These are phyloP conservation scores for Bettongia penicillata DNA, from an alignment of 2,113 vertebrate genomes.

Conservation along the genomic window DNA sequence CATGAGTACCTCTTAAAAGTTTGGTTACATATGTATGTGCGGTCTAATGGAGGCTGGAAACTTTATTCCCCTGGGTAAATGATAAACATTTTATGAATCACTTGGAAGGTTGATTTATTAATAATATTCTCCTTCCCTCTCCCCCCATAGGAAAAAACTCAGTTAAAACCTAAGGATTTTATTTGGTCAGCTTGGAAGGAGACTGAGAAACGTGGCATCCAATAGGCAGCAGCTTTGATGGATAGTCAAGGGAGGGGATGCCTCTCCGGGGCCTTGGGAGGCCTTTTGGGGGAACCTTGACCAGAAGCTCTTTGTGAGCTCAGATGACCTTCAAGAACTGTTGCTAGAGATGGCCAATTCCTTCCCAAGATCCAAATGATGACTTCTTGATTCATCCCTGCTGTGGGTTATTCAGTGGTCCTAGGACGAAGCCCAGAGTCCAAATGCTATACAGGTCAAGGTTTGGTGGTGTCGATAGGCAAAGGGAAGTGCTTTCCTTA, in stretches of 20 bases:
- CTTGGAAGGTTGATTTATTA: conserved; percentile 38
- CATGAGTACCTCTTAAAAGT: conserved; percentile 33
- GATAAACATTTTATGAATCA: conserved; percentile 24
- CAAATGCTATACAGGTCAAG: no score
- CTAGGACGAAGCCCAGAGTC: not conserved
- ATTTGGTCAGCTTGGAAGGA: not conserved
- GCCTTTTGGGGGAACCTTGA: not conserved
- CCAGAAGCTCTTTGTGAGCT: not conserved
- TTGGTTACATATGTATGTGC: not conserved
- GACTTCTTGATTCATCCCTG: not conserved
- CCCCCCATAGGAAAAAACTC: conserved; percentile 32
- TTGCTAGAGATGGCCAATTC: not conserved
- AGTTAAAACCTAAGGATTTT: conserved; percentile 7
- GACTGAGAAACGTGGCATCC: not conserved
- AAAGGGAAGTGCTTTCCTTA: not conserved
- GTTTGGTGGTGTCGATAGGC: not conserved
- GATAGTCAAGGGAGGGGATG: not conserved
- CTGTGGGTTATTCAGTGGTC: not conserved
- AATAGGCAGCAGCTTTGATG: not conserved
- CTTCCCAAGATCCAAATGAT: not conserved
- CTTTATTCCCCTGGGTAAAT: not conserved
- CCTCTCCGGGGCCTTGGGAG: not conserved
- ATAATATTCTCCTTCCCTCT: conserved; percentile 8
- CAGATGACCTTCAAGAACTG: not conserved
- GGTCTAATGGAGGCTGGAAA: not conserved